These are phyloP conservation scores for Balaeniceps rex DNA, from an alignment of 2,113 vertebrate species.

Conservation along the genomic window DNA sequence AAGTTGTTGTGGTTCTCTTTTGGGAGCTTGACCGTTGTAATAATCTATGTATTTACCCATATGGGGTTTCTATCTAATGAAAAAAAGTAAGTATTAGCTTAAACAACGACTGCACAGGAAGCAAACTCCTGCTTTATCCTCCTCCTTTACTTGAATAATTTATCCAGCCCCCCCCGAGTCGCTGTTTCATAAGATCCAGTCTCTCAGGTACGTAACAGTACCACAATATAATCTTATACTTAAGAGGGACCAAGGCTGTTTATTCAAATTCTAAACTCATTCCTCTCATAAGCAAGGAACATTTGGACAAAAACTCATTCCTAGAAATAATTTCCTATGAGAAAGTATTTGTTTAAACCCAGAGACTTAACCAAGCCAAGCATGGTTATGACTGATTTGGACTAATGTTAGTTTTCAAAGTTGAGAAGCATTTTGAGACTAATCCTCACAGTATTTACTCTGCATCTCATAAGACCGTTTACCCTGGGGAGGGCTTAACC, in stretches of 20 bases:
- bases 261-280: background rate
- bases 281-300: background rate
- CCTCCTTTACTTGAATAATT: too few relatives aligned
- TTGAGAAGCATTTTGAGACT: background rate
- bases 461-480: background rate
- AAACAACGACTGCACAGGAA: background rate
- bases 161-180: accelerated
- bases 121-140: background rate
- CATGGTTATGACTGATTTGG: background rate
- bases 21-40: accelerated
- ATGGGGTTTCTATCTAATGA: accelerated
- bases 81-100: background rate
- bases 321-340: background rate
- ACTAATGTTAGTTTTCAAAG: background rate
- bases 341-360: background rate
- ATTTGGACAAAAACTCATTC: background rate
- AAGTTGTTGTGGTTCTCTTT: background rate
- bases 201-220: accelerated
- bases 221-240: accelerated
- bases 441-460: background rate
- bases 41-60: background rate
- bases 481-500: slow-evolving; percentile 12
- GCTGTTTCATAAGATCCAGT: accelerated
- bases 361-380: background rate
- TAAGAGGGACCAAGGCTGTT: background rate